phyloP scores from a whole-genome alignment of 2,888 invertebrate species.

The Ennomos fuscantarius region DNA sequence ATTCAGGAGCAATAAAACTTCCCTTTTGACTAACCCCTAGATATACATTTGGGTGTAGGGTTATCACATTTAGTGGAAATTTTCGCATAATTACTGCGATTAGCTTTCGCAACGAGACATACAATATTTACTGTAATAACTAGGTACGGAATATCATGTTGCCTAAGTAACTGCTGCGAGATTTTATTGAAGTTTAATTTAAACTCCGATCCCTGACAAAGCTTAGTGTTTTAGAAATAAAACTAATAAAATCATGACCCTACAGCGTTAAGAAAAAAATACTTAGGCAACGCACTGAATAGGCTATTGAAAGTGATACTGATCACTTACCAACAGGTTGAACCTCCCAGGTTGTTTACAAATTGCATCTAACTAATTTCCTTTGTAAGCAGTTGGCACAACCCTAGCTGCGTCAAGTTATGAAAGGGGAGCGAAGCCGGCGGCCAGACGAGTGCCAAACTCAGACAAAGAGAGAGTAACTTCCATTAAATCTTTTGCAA shows the following conservation, averaged over 20 bases:
- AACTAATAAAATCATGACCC: no score
- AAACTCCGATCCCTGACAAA: no score
- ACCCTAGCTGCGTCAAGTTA: constrained; percentile 66
- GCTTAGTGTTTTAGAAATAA: no score
- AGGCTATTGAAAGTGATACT: no score
- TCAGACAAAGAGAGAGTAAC: constrained; percentile 80
- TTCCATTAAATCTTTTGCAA: constrained; percentile 84
- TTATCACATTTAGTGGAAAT: constrained; percentile 44
- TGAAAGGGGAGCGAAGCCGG: constrained; percentile 65
- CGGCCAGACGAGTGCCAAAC: constrained; percentile 77
- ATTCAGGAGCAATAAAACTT: constrained; percentile 85
- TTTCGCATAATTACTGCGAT: constrained; percentile 27
- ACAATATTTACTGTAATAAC: no score
- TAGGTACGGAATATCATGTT: no score
- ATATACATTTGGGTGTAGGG: constrained; percentile 75
- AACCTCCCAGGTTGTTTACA: no score
- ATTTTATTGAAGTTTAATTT: no score
- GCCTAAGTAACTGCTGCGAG: no score
- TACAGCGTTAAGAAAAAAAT: no score
- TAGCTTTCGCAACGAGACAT: constrained; percentile 10
- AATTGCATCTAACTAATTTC: constrained; percentile 12
- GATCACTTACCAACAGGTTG: no score
- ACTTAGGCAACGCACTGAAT: no score
- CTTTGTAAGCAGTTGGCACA: constrained; percentile 40
- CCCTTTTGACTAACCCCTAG: constrained; percentile 80